Evolutionary conservation across 2,797 vertebrate genomes (phyloP), one percentile per base, ranked within the genome.

Genomic region (Enteromius mattozi): DNA sequence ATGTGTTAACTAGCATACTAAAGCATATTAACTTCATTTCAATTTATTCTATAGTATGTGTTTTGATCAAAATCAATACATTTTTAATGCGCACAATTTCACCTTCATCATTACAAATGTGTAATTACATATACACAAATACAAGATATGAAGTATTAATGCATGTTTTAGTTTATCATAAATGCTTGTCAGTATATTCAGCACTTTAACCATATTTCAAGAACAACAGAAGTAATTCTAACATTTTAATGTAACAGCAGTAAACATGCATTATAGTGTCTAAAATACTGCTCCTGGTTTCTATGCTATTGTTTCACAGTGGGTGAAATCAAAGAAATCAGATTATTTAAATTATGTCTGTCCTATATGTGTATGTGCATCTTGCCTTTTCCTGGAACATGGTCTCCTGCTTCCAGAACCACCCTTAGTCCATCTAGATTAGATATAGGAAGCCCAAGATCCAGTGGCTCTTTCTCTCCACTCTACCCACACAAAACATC

Each of bases 401-500:
- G 92, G 2, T 97, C 96, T 86, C 94, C 96, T 83, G 94, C 91
- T 83, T 99, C 98, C 89, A 99, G 91, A 80, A 99, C 95, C 88
- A 99, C 98, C 19, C 97, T 93, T 37, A 98, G 96, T 47, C 98
- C 98, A 4, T 99, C 98, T 90, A 99, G 94, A 92, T 97, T 99
- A 68, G 98, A 99, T 86, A 99, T 99, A 56, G 98, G 98, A 89
- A 98, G 93, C 13, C 98, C 98, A 54, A 99, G 95, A 93, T 99
- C 98, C 90, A 99, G 94, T 24, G 96, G 96, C 83, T 98, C 97
- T 74, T 95, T 94, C 91, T 99, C 97, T n/a, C 98, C 97, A 74
- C 95, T 99, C 98, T 99, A 92, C 78, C 40, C 63, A 90, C 13
- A 90, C 80, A 89, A 78, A 54, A 89, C 85, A 47, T 47, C 12